Conservation (phyloP, 2,888 invertebrate genomes). For the Macropis europaea region DNA sequence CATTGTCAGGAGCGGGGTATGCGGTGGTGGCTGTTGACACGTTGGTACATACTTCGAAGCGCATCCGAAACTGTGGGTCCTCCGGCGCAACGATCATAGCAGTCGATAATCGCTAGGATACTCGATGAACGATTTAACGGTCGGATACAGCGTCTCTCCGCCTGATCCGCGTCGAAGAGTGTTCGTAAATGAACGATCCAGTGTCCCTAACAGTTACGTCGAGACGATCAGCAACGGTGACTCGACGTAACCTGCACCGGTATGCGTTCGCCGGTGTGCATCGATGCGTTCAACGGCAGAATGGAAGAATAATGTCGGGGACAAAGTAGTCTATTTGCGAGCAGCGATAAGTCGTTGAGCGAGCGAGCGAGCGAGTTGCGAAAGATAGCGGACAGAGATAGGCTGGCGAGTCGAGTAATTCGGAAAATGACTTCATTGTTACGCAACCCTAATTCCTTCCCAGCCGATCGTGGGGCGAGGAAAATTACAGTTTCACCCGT, state of each 20-base stretch:
- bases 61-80: too few species aligned
- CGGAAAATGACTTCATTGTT: constrained; percentile 27
- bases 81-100: too few species aligned
- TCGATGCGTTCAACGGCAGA: constrained; percentile 41
- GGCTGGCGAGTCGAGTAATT: constrained; percentile 20
- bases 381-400: constrained; percentile 35
- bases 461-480: background rate
- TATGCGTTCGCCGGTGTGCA: constrained; percentile 23
- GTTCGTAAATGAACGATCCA: too few species aligned
- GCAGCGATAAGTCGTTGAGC: constrained; percentile 40
- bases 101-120: too few species aligned
- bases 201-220: background rate
- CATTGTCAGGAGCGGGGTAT: too few species aligned
- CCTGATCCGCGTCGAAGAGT: too few species aligned
- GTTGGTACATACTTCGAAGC: too few species aligned
- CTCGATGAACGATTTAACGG: too few species aligned
- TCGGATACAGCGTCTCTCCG: too few species aligned
- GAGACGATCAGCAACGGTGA: background rate
- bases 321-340: constrained; percentile 32
- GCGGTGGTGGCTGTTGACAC: too few species aligned
- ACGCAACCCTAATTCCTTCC: constrained; percentile 4
- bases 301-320: constrained; percentile 49
- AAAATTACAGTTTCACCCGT: background rate
- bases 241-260: constrained; percentile 9
- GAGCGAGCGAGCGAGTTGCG: constrained; percentile 28